These are phyloP conservation scores for Triplophysa tibetana DNA, from an alignment of 2,113 vertebrate genomes.

Conservation along the genomic window DNA sequence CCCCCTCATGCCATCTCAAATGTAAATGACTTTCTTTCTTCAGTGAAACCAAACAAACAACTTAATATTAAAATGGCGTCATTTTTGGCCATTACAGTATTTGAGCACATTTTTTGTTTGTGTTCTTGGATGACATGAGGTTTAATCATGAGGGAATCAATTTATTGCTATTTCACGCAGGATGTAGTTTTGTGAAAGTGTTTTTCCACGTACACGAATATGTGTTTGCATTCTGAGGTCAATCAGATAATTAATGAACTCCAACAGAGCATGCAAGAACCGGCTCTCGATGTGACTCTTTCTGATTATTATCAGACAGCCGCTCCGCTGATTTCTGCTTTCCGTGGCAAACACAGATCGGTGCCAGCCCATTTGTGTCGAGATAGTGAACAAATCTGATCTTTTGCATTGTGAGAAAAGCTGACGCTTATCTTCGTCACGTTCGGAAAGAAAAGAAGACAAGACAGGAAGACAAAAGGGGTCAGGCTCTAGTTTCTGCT, in stretches of 20 bases:
- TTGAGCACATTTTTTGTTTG: too few species aligned
- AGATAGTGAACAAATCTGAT: slow-evolving; percentile 10
- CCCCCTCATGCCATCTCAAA: too few species aligned
- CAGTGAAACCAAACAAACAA: too few species aligned
- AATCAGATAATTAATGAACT: slow-evolving; percentile 15
- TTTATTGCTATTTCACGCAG: too few species aligned
- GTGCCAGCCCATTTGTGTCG: neutral
- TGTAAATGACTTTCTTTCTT: too few species aligned
- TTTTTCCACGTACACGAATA: neutral
- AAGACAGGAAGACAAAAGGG: slow-evolving; percentile 57
- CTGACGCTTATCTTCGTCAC: slow-evolving; percentile 44
- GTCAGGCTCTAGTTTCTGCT: slow-evolving; percentile 57
- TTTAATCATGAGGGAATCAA: too few species aligned
- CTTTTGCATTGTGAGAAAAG: slow-evolving; percentile 23
- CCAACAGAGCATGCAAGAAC: neutral
- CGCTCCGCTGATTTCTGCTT: neutral
- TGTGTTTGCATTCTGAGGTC: neutral
- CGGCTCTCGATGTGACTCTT: neutral
- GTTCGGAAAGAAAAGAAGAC: slow-evolving; percentile 46
- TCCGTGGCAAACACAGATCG: neutral
- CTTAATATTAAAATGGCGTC: too few species aligned
- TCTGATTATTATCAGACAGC: slow-evolving; percentile 11
- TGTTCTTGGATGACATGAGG: too few species aligned
- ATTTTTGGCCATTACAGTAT: too few species aligned
- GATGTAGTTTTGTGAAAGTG: neutral